Evolutionary conservation across 2,888 invertebrate genomes (phyloP), one percentile per base, ranked within the genome.

Genomic region (Caenorhabditis sp.): DNA sequence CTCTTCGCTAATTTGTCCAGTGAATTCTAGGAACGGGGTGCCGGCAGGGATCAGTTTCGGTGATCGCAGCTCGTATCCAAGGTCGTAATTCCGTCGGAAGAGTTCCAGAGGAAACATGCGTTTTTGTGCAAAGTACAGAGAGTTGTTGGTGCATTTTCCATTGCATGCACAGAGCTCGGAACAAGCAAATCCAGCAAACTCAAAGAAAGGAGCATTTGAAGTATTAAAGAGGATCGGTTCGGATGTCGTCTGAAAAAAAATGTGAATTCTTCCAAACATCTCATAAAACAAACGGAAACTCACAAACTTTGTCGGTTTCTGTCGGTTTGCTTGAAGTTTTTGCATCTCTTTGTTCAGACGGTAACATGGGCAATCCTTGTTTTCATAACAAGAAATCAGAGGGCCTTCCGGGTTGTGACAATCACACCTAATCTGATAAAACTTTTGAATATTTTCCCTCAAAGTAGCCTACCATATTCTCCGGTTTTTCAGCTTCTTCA

Each of bases 381-480:
- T 50, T 18, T 50, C 18, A 20, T 50, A 50, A 20, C 50, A 50
- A 9, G 50, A 20, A 50, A 50, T 50, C 18, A 50, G 15, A 3
- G 50, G 32, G 32, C 32, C 32, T 32, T n/a, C n/a, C n/a, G 32
- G 32, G 4, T 32, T 32, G 32, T 9, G 9, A 9, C 32, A 32
- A 9, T 32, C 9, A 9, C 32, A 32, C 5, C 32, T 4, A 9
- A 32, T 32, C 32, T 32, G 32, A 32, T 6, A 32, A 32, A 9
- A 32, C 5, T 32, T 32, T 32, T 32, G 9, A 6, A 32, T 32
- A 32, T 32, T 32, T 6, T 4, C 32, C 9, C 32, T 32, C 9
- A 9, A 32, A 32, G 9, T 32, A 50, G 50, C 62, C 18, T 28
- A 62, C 62, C 11, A n/a, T 5, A 47, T 62, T 62, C 11, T 62